Conservation (phyloP, 2,797 vertebrate genomes). For the Catharus ustulatus region DNA sequence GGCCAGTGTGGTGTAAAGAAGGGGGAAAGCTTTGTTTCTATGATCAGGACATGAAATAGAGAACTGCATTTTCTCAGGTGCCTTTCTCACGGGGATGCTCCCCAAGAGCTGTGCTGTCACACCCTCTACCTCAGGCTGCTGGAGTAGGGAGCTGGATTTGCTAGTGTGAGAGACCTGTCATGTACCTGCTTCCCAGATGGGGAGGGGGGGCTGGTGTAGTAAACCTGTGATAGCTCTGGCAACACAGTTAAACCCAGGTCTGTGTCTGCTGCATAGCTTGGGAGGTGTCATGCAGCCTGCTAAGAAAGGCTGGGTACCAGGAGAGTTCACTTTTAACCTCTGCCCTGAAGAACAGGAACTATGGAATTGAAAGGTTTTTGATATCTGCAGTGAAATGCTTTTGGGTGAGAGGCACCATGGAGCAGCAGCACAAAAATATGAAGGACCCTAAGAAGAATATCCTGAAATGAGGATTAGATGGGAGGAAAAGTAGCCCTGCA, state of each 20-base stretch:
- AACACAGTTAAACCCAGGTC: neutral
- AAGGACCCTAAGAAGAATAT: neutral
- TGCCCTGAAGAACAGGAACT: neutral
- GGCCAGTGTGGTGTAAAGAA: neutral
- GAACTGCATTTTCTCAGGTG: neutral
- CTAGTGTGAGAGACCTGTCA: neutral
- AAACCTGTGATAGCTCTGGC: neutral
- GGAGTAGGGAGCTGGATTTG: neutral
- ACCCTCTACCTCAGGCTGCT: neutral
- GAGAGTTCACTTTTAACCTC: neutral
- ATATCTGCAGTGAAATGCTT: neutral
- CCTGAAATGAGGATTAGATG: neutral
- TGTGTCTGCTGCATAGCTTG: neutral
- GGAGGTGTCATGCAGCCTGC: neutral
- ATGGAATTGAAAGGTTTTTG: neutral
- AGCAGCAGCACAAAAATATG: neutral
- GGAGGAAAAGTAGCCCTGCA: neutral
- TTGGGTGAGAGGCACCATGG: neutral
- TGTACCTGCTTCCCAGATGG: neutral
- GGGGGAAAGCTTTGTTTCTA: neutral
- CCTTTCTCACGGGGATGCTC: neutral
- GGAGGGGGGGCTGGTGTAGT: neutral
- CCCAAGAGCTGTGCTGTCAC: neutral
- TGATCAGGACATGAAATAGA: neutral
- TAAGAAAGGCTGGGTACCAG: neutral